Percentiles rank a stretch among this genome's conserved stretches.
Evolutionary conservation across 2,888 invertebrate genomes (phyloP).

Genomic region (Papilio protenor): DNA sequence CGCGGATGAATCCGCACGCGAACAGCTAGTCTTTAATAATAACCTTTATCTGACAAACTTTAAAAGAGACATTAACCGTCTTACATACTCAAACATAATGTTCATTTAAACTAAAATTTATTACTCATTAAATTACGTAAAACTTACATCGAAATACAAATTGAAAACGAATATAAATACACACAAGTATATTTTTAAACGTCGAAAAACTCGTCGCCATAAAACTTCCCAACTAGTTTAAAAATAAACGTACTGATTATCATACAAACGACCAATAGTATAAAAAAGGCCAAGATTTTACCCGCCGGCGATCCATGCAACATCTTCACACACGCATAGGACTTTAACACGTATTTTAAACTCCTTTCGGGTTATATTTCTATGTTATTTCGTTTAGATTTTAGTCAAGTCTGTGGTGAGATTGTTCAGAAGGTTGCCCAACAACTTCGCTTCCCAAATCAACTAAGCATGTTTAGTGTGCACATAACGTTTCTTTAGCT

Average conservation of each 20-base stretch:
- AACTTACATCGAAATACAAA: constrained; percentile 8
- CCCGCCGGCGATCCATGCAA: constrained; percentile 7
- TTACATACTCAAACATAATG: constrained; percentile 10
- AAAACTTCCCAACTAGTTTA: constrained; percentile 44
- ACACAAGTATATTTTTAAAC: constrained; percentile 24
- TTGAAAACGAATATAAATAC: constrained; percentile 17
- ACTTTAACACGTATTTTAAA: background rate
- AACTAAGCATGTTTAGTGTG: constrained; percentile 36
- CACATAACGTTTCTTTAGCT: constrained; percentile 35
- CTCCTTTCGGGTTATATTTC: constrained; percentile 1
- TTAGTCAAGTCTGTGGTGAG: constrained; percentile 15
- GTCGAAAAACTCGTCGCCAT: constrained; percentile 29
- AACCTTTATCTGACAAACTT: constrained; percentile 8
- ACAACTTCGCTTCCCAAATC: constrained; percentile 42
- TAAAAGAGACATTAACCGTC: background rate
- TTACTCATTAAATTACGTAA: constrained; percentile 32
- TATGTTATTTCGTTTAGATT: background rate
- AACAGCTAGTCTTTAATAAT: no score
- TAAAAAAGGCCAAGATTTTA: constrained; percentile 46
- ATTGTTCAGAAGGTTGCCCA: constrained; percentile 39
- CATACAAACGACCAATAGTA: constrained; percentile 51
- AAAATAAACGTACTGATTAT: constrained; percentile 49
- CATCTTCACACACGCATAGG: background rate
- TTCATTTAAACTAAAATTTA: constrained; percentile 23
- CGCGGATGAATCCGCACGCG: background rate